Evolutionary conservation across 2,113 vertebrate genomes (phyloP).

Genomic region (Panurus biarmicus): DNA sequence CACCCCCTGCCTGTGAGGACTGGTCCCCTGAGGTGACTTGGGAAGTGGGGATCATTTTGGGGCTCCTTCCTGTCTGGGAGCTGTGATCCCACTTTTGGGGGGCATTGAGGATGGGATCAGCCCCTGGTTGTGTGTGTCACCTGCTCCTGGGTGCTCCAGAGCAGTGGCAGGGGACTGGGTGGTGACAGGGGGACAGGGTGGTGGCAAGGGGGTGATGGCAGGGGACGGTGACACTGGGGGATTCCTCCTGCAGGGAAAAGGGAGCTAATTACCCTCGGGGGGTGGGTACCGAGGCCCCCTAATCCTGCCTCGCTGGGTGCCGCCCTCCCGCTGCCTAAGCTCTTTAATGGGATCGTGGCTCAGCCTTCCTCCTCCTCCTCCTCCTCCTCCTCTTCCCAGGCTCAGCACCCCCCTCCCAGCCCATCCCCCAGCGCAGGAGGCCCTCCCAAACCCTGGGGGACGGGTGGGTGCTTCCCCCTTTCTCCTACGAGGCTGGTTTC

Average conservation of each 20-base stretch:
- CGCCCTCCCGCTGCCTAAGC: neutral
- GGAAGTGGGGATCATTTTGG: neutral
- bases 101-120: neutral
- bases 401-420: neutral
- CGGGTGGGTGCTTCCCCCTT: neutral
- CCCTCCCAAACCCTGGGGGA: neutral
- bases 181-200: neutral
- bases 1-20: neutral
- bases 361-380: neutral
- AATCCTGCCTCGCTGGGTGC: neutral
- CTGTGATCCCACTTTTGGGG: neutral
- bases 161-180: neutral
- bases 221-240: neutral
- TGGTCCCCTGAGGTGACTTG: neutral
- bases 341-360: conserved; percentile 3
- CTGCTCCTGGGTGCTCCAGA: no score
- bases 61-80: neutral
- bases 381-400: neutral
- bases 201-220: neutral
- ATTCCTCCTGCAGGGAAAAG: neutral
- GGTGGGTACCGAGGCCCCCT: neutral
- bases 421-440: neutral
- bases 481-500: neutral
- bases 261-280: neutral
- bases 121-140: no score